phyloP scores from a whole-genome alignment of 2,113 vertebrate species.

The Lepus europaeus region DNA sequence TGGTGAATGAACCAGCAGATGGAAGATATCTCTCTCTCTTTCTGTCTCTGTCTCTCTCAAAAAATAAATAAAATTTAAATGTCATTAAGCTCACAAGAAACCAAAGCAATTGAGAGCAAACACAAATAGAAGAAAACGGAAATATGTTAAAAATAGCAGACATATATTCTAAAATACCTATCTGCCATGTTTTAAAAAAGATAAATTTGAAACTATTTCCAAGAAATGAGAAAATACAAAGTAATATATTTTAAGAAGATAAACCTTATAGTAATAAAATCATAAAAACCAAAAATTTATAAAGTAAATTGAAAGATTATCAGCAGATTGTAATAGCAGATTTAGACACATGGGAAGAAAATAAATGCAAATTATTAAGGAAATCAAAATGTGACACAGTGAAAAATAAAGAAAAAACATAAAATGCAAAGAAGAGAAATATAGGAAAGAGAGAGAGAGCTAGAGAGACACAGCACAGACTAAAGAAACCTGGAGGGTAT shows the following conservation, averaged over 20 bases:
- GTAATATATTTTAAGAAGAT: background rate
- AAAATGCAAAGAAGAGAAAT: background rate
- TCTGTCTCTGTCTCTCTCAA: no score
- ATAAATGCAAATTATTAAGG: background rate
- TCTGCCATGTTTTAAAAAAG: background rate
- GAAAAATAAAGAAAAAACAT: background rate
- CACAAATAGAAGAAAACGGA: background rate
- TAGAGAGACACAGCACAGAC: background rate
- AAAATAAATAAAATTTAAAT: no score
- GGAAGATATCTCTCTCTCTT: no score
- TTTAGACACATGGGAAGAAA: background rate
- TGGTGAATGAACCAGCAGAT: no score
- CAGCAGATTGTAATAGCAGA: background rate
- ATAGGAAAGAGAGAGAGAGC: background rate
- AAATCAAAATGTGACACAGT: background rate
- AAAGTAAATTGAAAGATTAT: background rate
- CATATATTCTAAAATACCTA: background rate
- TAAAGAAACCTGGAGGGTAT: background rate
- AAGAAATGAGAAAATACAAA: background rate
- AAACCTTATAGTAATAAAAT: background rate
- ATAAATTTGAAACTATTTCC: background rate
- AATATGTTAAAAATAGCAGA: background rate
- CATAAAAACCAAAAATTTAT: background rate
- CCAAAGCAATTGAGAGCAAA: background rate
- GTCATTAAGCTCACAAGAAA: background rate